A percentile compares a stretch with the other conserved stretches of the same genome.
Conservation (phyloP, 2,797 vertebrate genomes). For the Chiloscyllium punctatum region DNA sequence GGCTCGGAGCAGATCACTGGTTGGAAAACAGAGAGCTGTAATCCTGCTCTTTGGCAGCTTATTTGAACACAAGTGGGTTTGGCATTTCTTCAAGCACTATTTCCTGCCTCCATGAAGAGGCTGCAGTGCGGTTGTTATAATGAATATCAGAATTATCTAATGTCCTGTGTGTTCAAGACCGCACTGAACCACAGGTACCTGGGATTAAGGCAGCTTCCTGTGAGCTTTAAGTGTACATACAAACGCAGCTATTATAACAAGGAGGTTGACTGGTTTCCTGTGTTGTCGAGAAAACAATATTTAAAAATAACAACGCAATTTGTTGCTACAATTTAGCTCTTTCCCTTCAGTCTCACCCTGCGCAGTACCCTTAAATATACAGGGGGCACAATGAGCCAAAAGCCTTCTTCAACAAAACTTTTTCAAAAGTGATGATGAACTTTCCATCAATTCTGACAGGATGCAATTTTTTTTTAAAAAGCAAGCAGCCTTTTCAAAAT, state of each 20-base stretch:
- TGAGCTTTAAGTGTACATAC: background rate
- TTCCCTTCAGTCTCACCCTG: too few relatives aligned
- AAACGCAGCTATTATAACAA: background rate
- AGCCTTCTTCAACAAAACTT: too few relatives aligned
- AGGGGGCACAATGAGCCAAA: background rate
- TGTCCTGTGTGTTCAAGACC: slow-evolving; percentile 25
- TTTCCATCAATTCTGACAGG: too few relatives aligned
- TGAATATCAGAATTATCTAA: slow-evolving; percentile 15
- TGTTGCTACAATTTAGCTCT: background rate
- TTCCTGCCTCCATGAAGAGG: background rate
- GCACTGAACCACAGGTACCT: background rate
- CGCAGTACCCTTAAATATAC: background rate
- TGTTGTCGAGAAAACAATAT: background rate
- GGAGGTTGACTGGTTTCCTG: background rate
- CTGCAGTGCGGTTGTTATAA: background rate
- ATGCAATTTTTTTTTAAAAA: too few relatives aligned
- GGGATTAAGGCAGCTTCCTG: background rate
- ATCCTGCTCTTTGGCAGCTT: background rate
- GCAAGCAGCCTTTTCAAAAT: too few relatives aligned
- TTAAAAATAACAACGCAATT: background rate
- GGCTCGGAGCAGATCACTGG: background rate
- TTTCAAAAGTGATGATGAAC: too few relatives aligned
- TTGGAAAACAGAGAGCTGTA: background rate
- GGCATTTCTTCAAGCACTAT: background rate
- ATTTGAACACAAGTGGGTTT: background rate